A percentile compares a stretch with the other conserved stretches of the same genome.
Evolutionary conservation across 2,888 invertebrate genomes (phyloP).

Genomic region (Rotaria magnacalcarata): DNA sequence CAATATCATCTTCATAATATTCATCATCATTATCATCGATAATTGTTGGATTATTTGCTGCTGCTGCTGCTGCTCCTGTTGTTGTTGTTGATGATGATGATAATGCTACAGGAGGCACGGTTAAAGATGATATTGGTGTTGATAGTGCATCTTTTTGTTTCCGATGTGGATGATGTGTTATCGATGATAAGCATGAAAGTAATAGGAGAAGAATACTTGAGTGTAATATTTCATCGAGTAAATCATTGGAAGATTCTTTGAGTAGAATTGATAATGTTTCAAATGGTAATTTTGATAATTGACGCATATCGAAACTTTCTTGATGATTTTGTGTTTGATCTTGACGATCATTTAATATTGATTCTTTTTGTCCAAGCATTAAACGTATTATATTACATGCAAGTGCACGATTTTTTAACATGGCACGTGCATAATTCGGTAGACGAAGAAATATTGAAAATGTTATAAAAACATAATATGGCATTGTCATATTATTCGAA

Average conservation of each 20-base stretch:
- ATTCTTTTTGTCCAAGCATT: conserved; percentile 67
- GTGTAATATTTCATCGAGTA: conserved; percentile 21
- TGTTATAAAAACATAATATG: conserved; percentile 83
- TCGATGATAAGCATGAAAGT: conserved; percentile 39
- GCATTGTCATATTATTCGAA: conserved; percentile 58
- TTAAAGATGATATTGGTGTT: background rate
- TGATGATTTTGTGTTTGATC: background rate
- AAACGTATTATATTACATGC: conserved; percentile 80
- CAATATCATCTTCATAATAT: conserved; percentile 19
- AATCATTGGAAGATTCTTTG: background rate
- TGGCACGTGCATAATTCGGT: conserved; percentile 82
- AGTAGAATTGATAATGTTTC: conserved; percentile 37
- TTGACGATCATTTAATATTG: conserved; percentile 39
- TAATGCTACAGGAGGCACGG: background rate
- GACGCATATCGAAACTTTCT: background rate
- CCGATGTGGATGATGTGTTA: conserved; percentile 44
- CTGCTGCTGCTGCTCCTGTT: background rate
- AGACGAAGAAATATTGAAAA: conserved; percentile 81
- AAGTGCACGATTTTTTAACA: conserved; percentile 73
- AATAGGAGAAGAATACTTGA: conserved; percentile 38
- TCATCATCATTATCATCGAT: conserved; percentile 16
- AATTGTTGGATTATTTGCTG: background rate
- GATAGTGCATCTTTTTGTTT: conserved; percentile 18
- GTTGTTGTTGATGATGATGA: background rate
- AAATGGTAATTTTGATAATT: conserved; percentile 43